Conservation (phyloP, 1,140 invertebrate genomes). For the Pygmarrhopalites habei region DNA sequence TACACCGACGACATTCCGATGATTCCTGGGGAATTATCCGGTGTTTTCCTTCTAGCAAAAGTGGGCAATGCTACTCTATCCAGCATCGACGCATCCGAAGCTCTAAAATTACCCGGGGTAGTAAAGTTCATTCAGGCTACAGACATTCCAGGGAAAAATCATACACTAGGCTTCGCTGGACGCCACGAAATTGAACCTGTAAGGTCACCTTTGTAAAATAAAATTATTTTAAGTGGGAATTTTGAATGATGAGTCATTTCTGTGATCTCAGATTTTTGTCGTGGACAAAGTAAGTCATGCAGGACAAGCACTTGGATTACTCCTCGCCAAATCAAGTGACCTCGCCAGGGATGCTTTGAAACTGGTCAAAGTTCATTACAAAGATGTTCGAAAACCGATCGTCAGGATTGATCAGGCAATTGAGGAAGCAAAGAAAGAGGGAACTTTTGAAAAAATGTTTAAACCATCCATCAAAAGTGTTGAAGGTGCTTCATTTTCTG, state of each 20-base stretch:
- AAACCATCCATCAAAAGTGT: too few relatives aligned
- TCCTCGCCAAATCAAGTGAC: slow-evolving; percentile 56
- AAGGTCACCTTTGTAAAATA: not conserved
- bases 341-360: slow-evolving; percentile 56
- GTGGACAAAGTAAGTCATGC: slow-evolving; percentile 53
- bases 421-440: not conserved
- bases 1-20: slow-evolving; percentile 47
- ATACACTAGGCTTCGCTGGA: slow-evolving; percentile 15
- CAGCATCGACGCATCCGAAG: slow-evolving; percentile 40
- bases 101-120: slow-evolving; percentile 41
- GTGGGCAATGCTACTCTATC: slow-evolving; percentile 42
- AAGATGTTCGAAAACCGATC: slow-evolving; percentile 45
- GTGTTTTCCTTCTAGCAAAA: slow-evolving; percentile 44
- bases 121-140: slow-evolving; percentile 43
- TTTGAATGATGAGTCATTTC: too few relatives aligned
- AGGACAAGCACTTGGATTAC: slow-evolving; percentile 63
- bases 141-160: slow-evolving; percentile 44
- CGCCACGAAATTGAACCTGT: slow-evolving; percentile 22
- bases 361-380: slow-evolving; percentile 60
- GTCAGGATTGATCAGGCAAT: slow-evolving; percentile 43
- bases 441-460: slow-evolving; percentile 1
- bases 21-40: slow-evolving; percentile 43
- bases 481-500: too few relatives aligned
- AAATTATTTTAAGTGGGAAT: too few relatives aligned
- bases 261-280: slow-evolving; percentile 47